Conservation (phyloP, 2,797 vertebrate species). For the Sebastes taczanowskii region DNA sequence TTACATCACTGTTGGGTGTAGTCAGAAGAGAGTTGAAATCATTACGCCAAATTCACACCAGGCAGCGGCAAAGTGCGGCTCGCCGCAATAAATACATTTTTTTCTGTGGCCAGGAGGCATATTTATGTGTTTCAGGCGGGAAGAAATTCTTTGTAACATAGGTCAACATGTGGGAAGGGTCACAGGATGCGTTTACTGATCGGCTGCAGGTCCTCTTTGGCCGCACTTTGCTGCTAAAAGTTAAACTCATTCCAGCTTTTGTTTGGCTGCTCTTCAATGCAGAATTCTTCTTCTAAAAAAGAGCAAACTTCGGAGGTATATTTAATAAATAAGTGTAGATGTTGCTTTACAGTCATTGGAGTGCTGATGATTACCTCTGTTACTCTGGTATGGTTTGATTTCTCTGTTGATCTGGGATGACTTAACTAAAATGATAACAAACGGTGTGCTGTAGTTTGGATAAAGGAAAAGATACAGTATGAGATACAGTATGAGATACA, state of each 20-base stretch:
- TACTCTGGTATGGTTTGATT: not conserved
- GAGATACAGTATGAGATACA: not conserved
- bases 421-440: not conserved
- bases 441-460: not conserved
- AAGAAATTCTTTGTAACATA: no score
- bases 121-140: no score
- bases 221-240: not conserved
- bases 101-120: no score
- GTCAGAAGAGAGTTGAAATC: not conserved
- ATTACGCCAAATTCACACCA: not conserved
- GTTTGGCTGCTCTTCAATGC: not conserved
- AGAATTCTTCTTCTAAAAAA: not conserved
- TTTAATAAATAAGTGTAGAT: not conserved
- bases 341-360: not conserved
- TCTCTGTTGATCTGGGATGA: not conserved
- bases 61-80: no score
- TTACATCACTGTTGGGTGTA: not conserved
- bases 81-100: not conserved
- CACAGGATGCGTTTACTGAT: no score
- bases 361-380: not conserved
- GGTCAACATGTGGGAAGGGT: no score
- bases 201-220: no score
- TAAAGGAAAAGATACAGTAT: not conserved
- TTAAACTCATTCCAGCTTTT: no score
- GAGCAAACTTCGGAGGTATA: not conserved